These are phyloP conservation scores for Idaea aversata DNA, from an alignment of 2,888 invertebrate species.

Conservation along the genomic window DNA sequence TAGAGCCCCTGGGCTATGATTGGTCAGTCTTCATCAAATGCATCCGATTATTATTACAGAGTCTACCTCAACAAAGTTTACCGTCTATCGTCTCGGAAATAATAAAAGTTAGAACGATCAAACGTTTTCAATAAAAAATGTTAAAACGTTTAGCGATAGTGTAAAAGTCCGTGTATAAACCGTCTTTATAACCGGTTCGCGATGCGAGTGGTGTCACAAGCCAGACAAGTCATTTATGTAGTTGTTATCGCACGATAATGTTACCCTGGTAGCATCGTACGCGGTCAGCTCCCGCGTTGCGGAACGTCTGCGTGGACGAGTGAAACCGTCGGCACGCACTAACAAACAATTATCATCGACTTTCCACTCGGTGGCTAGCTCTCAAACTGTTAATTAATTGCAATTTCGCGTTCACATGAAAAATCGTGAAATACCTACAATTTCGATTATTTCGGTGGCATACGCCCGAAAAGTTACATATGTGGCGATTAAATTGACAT, in stretches of 20 bases:
- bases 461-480: too few relatives aligned
- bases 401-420: too few relatives aligned
- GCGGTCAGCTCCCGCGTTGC: slow-evolving; percentile 36
- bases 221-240: slow-evolving; percentile 23
- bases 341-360: slow-evolving; percentile 35
- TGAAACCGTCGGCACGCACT: slow-evolving; percentile 31
- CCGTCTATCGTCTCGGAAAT: too few relatives aligned
- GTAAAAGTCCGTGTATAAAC: not conserved
- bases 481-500: too few relatives aligned
- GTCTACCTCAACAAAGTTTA: too few relatives aligned
- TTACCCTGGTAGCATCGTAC: slow-evolving; percentile 50
- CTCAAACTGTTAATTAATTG: not conserved
- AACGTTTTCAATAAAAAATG: not conserved
- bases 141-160: not conserved
- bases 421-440: too few relatives aligned
- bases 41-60: too few relatives aligned
- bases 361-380: slow-evolving; percentile 15
- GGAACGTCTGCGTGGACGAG: slow-evolving; percentile 33
- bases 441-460: too few relatives aligned
- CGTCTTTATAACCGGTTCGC: slow-evolving; percentile 10
- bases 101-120: too few relatives aligned
- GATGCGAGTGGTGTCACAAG: slow-evolving; percentile 14
- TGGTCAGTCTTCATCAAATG: too few relatives aligned
- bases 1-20: too few relatives aligned
- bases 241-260: slow-evolving; percentile 33